Evolutionary conservation across 2,888 invertebrate genomes (phyloP).

Genomic region (Liposcelis brunnea): DNA sequence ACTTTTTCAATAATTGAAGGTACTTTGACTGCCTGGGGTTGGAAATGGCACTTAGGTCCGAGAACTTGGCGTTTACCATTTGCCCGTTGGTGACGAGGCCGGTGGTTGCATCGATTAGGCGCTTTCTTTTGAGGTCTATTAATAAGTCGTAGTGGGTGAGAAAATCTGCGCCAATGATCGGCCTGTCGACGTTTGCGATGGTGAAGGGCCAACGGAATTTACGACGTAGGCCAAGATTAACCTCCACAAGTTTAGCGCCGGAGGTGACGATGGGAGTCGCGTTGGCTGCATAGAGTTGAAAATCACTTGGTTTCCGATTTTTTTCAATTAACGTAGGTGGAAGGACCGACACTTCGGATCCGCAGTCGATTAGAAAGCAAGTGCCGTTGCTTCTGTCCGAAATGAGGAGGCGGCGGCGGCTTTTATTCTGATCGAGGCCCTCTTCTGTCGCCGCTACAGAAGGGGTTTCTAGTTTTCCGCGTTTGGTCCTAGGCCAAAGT

Average conservation of each 20-base stretch:
- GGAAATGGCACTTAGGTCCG: no score
- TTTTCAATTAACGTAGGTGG: no score
- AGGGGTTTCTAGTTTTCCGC: no score
- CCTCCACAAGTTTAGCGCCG: neutral
- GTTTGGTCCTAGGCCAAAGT: no score
- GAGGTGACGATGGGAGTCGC: neutral
- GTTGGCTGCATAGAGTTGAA: neutral
- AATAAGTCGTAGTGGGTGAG: neutral
- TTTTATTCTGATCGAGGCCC: neutral
- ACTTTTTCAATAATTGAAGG: no score
- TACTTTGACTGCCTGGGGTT: no score
- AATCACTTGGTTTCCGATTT: no score
- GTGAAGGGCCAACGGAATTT: neutral
- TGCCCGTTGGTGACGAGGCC: no score
- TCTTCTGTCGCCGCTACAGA: no score
- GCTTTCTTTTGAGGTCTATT: neutral
- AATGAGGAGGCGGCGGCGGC: neutral
- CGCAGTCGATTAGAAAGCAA: conserved; percentile 3
- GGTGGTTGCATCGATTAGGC: neutral
- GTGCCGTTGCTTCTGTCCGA: neutral
- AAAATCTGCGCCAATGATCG: conserved; percentile 2
- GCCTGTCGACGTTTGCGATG: neutral
- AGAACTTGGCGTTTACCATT: no score
- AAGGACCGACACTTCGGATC: neutral
- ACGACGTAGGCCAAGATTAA: conserved; percentile 1